Evolutionary conservation across 2,888 invertebrate genomes (phyloP), one percentile per base, ranked within the genome.

Genomic region (Dioctria linearis): DNA sequence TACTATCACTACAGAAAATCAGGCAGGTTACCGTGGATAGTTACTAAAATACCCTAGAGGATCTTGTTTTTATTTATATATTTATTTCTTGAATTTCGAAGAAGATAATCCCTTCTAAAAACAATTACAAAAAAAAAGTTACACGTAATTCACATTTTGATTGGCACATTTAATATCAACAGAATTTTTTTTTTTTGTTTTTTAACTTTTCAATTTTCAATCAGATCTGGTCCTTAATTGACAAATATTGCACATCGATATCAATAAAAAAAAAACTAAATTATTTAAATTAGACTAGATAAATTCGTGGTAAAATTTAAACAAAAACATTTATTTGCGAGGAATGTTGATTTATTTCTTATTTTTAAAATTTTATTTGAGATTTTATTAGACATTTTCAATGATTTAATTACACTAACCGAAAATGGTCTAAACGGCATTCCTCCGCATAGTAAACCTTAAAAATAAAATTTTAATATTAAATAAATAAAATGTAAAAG

Each of bases 11-110:
- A 95, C 87, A 95, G 94, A 86, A 93, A 92, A 81, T 94, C 94
- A 39, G 95, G 96, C 0, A 91, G 93, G 85, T 89, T 96, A 82
- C 96, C 96, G 0, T 96, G 96, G 96, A 92, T 96, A 83, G 95
- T 95, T 3, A 92, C 94, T 71, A 93, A 95, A 88, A 91, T 96
- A 88, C 95, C 95, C 43, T 93, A 88, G 89, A 71, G 42, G 6
- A 25, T 25, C 39, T 6, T 40, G 37, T 9, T n/a, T 5, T 65
- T 65, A 25, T 39, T 46, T 46, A 5, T 61, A 39, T 59, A 9
- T 57, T 40, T 57, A 42, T 59, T 42, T 40, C 11, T n/a, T 5
- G 6, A 13, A 73, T n/a, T 73, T 73, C 8, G 40, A 57, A 39
- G 13, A 39, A 25, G 37, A 39, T 65, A 25, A n/a, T 40, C 9